Conservation (phyloP, 2,113 vertebrate genomes). For the Corydoras maculifer region DNA sequence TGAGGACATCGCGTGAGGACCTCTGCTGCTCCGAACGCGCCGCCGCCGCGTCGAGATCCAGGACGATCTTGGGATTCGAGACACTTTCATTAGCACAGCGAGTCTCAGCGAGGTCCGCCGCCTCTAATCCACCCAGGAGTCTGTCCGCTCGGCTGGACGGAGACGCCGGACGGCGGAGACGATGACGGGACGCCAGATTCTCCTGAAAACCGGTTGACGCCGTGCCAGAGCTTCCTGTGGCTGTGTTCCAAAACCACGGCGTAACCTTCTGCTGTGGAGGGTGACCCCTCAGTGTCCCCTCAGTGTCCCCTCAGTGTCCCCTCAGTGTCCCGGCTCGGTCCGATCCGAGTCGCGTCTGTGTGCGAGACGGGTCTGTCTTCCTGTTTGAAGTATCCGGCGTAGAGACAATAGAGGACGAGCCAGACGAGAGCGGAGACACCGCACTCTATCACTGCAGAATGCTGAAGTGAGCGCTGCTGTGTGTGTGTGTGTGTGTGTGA, state of each 20-base stretch:
- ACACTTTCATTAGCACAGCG: too few relatives aligned
- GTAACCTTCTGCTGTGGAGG: neutral
- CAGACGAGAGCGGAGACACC: conserved; percentile 2
- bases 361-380: neutral
- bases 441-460: conserved; percentile 24
- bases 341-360: neutral
- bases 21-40: too few relatives aligned
- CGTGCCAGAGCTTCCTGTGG: neutral
- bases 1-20: too few relatives aligned
- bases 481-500: too few relatives aligned
- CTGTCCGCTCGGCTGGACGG: too few relatives aligned
- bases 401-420: neutral
- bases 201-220: neutral
- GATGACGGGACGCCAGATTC: too few relatives aligned
- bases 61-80: too few relatives aligned
- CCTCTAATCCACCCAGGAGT: too few relatives aligned
- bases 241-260: neutral
- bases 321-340: neutral
- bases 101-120: too few relatives aligned
- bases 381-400: neutral
- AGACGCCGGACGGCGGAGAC: too few relatives aligned
- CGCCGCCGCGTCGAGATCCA: too few relatives aligned
- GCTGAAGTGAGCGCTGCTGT: conserved; percentile 27
- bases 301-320: neutral
- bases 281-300: neutral